Conservation (phyloP, 2,113 vertebrate species). For the Heterotis niloticus region DNA sequence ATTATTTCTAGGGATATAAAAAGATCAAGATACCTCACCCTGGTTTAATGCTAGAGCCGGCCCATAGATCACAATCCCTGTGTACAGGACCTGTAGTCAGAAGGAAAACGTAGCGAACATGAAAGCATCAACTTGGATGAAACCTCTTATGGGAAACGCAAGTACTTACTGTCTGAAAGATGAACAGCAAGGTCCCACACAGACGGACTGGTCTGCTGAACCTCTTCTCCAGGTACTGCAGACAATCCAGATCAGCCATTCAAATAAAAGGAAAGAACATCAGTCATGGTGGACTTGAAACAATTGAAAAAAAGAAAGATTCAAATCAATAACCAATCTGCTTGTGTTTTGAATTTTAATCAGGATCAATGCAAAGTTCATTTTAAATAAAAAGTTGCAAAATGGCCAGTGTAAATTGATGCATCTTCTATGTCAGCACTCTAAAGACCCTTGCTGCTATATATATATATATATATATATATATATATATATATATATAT, state of each 20-base stretch:
- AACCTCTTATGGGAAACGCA: background rate
- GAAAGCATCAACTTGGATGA: background rate
- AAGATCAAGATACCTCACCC: constrained; percentile 59
- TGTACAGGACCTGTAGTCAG: constrained; percentile 77
- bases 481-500: too few species aligned
- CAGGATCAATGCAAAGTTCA: too few species aligned
- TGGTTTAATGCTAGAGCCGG: constrained; percentile 94
- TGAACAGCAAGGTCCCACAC: constrained; percentile 74
- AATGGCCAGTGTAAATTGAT: too few species aligned
- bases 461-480: too few species aligned
- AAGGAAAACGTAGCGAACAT: background rate
- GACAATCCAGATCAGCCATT: constrained; percentile 31
- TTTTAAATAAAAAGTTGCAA: too few species aligned
- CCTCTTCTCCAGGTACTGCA: constrained; percentile 83
- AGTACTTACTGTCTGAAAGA: constrained; percentile 80
- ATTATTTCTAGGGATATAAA: background rate
- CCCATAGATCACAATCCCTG: constrained; percentile 91
- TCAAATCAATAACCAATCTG: too few species aligned
- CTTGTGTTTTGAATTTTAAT: too few species aligned
- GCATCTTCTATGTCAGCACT: too few species aligned
- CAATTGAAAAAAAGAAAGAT: too few species aligned
- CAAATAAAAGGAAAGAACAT: background rate
- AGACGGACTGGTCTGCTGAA: constrained; percentile 77
- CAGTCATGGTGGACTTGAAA: too few species aligned
- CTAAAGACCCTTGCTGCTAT: too few species aligned